These are phyloP conservation scores for Bombyx mandarina DNA, from an alignment of 1,140 invertebrate genomes.

Conservation along the genomic window DNA sequence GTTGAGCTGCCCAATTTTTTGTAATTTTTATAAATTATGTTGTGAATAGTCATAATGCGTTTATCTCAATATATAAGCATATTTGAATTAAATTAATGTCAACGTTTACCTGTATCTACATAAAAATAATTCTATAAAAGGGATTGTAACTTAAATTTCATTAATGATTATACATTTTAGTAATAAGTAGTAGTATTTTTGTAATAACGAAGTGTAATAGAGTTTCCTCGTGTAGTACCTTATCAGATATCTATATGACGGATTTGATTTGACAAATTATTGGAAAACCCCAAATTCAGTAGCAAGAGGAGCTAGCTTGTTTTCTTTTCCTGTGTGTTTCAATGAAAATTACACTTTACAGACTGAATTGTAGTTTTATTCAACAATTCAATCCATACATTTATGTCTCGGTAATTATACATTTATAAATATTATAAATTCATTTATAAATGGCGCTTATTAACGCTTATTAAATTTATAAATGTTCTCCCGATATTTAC, in stretches of 20 bases:
- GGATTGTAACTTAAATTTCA: conserved; percentile 37
- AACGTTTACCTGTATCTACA: conserved; percentile 44
- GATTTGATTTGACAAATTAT: not conserved
- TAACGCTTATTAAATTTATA: too few relatives aligned
- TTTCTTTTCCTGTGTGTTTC: conserved; percentile 48
- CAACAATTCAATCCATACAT: not conserved
- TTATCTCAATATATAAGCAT: not conserved
- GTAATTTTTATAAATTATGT: too few relatives aligned
- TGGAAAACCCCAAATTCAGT: not conserved
- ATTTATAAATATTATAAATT: too few relatives aligned
- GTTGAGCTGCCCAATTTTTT: too few relatives aligned
- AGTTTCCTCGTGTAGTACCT: not conserved
- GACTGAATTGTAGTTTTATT: conserved; percentile 35
- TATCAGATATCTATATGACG: conserved; percentile 2
- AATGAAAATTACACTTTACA: conserved; percentile 61
- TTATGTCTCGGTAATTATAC: too few relatives aligned
- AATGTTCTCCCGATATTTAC: too few relatives aligned
- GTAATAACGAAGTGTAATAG: conserved; percentile 33
- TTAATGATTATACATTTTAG: conserved; percentile 43
- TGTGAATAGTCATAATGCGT: too few relatives aligned
- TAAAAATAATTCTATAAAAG: conserved; percentile 27
- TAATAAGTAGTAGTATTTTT: conserved; percentile 60
- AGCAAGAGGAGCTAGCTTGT: conserved; percentile 4
- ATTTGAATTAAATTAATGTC: conserved; percentile 11
- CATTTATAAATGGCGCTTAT: too few relatives aligned